A percentile compares a stretch with the other conserved stretches of the same genome.
These are phyloP conservation scores for Drosophila macrothrix DNA, from an alignment of 2,888 invertebrate genomes.

Conservation along the genomic window DNA sequence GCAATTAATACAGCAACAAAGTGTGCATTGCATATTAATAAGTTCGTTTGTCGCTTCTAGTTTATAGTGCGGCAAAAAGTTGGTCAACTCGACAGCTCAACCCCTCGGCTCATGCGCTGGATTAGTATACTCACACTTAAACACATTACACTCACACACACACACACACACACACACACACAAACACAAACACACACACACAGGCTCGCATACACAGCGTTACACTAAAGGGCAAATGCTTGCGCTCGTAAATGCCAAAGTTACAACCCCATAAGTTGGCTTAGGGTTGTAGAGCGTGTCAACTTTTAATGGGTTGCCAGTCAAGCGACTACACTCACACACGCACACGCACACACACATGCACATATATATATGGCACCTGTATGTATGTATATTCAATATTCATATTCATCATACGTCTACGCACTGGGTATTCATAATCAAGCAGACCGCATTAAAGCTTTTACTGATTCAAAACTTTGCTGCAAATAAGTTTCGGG, in stretches of 20 bases:
- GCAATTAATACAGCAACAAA: conserved; percentile 81
- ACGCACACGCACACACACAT: conserved; percentile 21
- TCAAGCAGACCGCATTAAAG: conserved; percentile 51
- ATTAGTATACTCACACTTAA: conserved; percentile 41
- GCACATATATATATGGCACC: not conserved
- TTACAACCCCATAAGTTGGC: conserved; percentile 69
- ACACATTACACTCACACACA: conserved; percentile 9
- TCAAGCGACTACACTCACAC: conserved; percentile 31
- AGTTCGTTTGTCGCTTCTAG: conserved; percentile 71
- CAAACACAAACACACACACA: conserved; percentile 11
- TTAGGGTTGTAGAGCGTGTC: conserved; percentile 63
- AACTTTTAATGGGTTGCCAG: conserved; percentile 68
- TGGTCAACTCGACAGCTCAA: conserved; percentile 42
- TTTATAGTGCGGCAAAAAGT: conserved; percentile 63
- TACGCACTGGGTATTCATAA: conserved; percentile 41
- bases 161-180: conserved; percentile 12
- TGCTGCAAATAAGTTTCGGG: conserved; percentile 31
- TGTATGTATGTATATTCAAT: conserved; percentile 58
- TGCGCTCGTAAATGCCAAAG: conserved; percentile 73
- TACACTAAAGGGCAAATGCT: conserved; percentile 71
- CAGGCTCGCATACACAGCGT: conserved; percentile 7
- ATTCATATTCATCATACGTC: conserved; percentile 63
- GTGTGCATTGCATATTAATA: conserved; percentile 81
- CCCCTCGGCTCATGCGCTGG: conserved; percentile 24
- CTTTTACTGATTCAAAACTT: conserved; percentile 62